Evolutionary conservation across 2,888 invertebrate genomes (phyloP).

Genomic region (Cantharis lateralis): DNA sequence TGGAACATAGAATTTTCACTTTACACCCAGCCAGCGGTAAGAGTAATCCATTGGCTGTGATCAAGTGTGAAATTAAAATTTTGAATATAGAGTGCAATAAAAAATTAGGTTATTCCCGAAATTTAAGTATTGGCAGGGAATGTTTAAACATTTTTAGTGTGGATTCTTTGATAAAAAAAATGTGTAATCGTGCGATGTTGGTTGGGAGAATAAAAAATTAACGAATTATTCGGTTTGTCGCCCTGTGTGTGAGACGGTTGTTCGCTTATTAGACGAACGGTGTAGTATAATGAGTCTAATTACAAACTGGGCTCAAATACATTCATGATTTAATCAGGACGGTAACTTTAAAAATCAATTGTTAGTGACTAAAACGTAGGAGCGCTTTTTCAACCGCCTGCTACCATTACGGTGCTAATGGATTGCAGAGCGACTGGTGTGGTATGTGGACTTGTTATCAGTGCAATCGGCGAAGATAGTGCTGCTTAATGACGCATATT

Average conservation of each 20-base stretch:
- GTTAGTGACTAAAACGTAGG: constrained; percentile 38
- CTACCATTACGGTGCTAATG: constrained; percentile 38
- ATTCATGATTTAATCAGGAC: constrained; percentile 39
- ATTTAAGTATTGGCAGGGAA: background rate
- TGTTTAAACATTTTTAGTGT: too few species aligned
- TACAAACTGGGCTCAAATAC: constrained; percentile 36
- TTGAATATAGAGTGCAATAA: background rate
- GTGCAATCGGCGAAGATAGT: constrained; percentile 39
- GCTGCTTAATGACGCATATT: constrained; percentile 41
- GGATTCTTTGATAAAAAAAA: background rate
- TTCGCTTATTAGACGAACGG: constrained; percentile 15
- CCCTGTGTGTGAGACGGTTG: constrained; percentile 23
- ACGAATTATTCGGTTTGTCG: constrained; percentile 15
- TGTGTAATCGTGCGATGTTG: background rate
- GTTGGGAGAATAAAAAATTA: constrained; percentile 7
- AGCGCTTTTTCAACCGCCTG: constrained; percentile 34
- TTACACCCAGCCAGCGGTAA: background rate
- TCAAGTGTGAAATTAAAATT: background rate
- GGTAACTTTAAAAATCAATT: constrained; percentile 40
- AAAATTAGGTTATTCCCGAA: background rate
- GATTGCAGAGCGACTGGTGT: constrained; percentile 35
- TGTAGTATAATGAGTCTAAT: constrained; percentile 38
- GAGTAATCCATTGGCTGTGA: background rate
- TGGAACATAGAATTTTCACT: background rate
- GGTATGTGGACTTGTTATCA: constrained; percentile 36